phyloP scores from a whole-genome alignment of 2,797 vertebrate genomes.

The Crocidura indochinensis region DNA sequence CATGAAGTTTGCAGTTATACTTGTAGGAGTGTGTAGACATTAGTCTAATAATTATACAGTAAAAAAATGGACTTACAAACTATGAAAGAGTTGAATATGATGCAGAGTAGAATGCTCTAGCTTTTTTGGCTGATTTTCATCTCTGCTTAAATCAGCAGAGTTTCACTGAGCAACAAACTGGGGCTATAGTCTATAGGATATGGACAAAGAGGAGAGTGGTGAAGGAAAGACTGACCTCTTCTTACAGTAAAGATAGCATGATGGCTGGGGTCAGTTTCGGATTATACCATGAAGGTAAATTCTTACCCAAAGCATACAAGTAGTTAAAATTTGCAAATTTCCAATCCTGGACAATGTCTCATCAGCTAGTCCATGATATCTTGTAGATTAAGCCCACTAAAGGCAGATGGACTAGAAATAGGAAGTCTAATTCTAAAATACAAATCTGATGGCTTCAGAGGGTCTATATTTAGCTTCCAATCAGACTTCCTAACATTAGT shows the following conservation, averaged over 20 bases:
- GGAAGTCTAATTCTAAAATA: slow-evolving; percentile 35
- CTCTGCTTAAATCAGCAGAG: slow-evolving; percentile 19
- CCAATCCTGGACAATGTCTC: neutral
- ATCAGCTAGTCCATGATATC: neutral
- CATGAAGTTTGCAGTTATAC: neutral
- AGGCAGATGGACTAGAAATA: neutral
- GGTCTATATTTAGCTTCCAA: neutral
- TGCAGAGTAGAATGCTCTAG: slow-evolving; percentile 46
- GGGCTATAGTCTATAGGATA: neutral
- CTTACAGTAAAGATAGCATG: neutral
- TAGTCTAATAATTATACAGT: slow-evolving; percentile 20
- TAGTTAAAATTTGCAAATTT: neutral
- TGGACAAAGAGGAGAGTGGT: neutral
- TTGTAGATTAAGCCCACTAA: neutral
- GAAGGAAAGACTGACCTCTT: neutral
- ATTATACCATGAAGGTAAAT: neutral
- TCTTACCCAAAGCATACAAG: neutral
- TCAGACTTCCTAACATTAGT: slow-evolving; percentile 37
- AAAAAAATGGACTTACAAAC: slow-evolving; percentile 46
- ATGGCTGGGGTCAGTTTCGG: neutral
- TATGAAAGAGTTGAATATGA: neutral
- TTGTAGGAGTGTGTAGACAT: neutral
- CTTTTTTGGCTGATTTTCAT: slow-evolving; percentile 32
- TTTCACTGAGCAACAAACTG: slow-evolving; percentile 38
- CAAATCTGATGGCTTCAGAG: slow-evolving; percentile 36